Conservation (phyloP, 2,113 vertebrate species). For the Istiophorus platypterus region DNA sequence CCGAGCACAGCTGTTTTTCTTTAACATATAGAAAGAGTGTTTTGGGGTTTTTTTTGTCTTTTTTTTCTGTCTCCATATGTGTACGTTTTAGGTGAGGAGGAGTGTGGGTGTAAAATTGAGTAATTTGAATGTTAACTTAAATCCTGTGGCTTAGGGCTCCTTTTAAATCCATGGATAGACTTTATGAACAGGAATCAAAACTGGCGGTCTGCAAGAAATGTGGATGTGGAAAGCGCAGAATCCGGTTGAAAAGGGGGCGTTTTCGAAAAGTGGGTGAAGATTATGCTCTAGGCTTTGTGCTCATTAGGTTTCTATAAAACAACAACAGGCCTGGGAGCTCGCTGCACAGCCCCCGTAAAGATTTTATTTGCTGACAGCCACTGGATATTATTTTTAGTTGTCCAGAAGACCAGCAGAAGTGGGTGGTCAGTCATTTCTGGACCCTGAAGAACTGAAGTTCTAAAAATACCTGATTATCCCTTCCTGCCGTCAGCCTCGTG, state of each 20-base stretch:
- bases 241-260: slow-evolving; percentile 18
- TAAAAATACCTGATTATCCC: slow-evolving; percentile 62
- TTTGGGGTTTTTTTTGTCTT: too few species aligned
- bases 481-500: neutral
- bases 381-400: slow-evolving; percentile 33
- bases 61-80: slow-evolving; percentile 39
- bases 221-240: slow-evolving; percentile 64
- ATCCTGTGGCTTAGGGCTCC: slow-evolving; percentile 63
- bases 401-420: slow-evolving; percentile 20
- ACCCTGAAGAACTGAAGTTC: slow-evolving; percentile 17
- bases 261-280: slow-evolving; percentile 23
- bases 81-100: slow-evolving; percentile 42
- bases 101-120: slow-evolving; percentile 56
- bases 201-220: slow-evolving; percentile 46
- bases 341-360: slow-evolving; percentile 39
- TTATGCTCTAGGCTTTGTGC: slow-evolving; percentile 30
- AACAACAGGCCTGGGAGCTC: slow-evolving; percentile 3
- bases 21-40: slow-evolving; percentile 32
- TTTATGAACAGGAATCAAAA: slow-evolving; percentile 64
- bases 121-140: slow-evolving; percentile 70
- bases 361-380: slow-evolving; percentile 28
- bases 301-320: slow-evolving; percentile 68
- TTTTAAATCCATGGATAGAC: slow-evolving; percentile 62
- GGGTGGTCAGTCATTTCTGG: slow-evolving; percentile 61
- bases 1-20: slow-evolving; percentile 57